Base-by-base conservation (phyloP, 2,888 invertebrate genomes). In the Aspidiotus rigidus region DNA sequence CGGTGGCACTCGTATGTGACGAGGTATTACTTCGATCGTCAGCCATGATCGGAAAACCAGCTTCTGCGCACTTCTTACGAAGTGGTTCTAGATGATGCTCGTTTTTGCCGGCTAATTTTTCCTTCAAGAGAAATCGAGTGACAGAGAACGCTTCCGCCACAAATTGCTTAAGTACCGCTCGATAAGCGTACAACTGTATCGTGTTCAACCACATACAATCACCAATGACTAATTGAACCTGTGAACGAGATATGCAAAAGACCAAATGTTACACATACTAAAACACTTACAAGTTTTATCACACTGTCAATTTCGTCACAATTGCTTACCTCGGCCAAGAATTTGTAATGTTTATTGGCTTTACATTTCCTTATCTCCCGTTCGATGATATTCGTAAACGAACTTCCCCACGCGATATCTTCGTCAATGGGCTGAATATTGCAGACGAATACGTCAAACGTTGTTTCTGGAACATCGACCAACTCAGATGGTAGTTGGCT, bases 321-420 rank as follows among this genome's bases (percentile, higher is more conserved):
- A 3, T 49, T n/a, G 6, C 49, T 11, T 49, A 49, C 49, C 49
- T 49, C 39, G 7, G 9, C 28, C 13, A 59, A 28, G 39, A 59
- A 59, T 13, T 28, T 28, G 17, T 59, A 39, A 1, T 59, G 5
- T 28, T 28, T 28, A 28, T 28, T 28, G 28, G 28, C 5, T 5
- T 5, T 28, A 9, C 16, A 28, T 17, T 11, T 39, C 3, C 39
- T 41, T 8, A 67, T 60, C 44, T 56, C 53, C 10, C 42, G 53
- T 13, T 49, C 41, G 8, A 67, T 49, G 6, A 42, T 59, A 2
- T 28, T n/a, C 9, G 10, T 59, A 16, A 67, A 56, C 28, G 17
- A n/a, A 10, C 39, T 39, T 60, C 67, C 60, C 67, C 67, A 67
- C 9, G 15, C 60, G 40, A 60, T 53, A 39, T 67, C 67, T 44